Conservation (phyloP, 2,113 vertebrate genomes). For the Oriolus oriolus region DNA sequence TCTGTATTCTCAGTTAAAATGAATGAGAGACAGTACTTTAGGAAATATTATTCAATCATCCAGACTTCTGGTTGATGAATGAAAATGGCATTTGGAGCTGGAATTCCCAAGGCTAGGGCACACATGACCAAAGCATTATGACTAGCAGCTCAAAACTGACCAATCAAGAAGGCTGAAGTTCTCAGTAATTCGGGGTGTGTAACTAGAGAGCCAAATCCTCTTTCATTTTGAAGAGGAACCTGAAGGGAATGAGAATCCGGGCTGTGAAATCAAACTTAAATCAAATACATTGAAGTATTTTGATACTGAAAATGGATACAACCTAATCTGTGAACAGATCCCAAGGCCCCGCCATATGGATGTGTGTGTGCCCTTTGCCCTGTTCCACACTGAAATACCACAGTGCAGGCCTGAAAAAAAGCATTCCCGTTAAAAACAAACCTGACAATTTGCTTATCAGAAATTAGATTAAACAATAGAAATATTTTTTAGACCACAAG, state of each 20-base stretch:
- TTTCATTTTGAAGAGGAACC: background rate
- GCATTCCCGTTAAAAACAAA: background rate
- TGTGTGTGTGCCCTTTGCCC: background rate
- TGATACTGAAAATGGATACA: background rate
- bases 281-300: background rate
- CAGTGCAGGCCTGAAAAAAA: background rate
- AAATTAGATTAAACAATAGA: background rate
- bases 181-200: accelerated
- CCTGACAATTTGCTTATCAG: background rate
- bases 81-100: background rate
- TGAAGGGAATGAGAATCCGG: accelerated
- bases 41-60: background rate
- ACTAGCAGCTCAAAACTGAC: background rate
- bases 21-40: background rate
- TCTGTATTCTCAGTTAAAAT: background rate
- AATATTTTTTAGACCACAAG: background rate
- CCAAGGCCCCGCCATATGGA: background rate
- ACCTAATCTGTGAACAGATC: background rate
- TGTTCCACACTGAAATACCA: background rate
- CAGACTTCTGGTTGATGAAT: background rate
- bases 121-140: background rate
- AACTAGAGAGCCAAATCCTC: background rate
- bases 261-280: background rate
- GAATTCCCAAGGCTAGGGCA: background rate
- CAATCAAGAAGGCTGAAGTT: background rate